Evolutionary conservation across 2,888 invertebrate species (phyloP).

Genomic region (Agrotis ipsilon): DNA sequence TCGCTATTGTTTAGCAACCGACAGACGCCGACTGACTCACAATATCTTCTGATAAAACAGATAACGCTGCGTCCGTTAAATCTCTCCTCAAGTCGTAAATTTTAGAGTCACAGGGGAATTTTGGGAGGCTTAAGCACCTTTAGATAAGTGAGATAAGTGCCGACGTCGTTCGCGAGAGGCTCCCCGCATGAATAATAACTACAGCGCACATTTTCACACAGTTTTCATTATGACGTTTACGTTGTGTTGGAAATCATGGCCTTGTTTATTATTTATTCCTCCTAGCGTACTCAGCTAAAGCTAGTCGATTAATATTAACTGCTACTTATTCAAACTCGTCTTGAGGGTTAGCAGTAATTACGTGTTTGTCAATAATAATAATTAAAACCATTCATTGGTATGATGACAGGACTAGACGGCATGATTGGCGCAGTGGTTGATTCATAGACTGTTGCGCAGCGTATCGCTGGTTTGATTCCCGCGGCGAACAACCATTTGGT

Average conservation of each 20-base stretch:
- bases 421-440: too few species aligned
- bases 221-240: slow-evolving; percentile 34
- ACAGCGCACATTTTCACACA: slow-evolving; percentile 38
- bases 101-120: slow-evolving; percentile 87
- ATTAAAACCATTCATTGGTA: neutral
- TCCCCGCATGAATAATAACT: slow-evolving; percentile 77
- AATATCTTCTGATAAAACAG: slow-evolving; percentile 88
- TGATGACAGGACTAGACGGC: neutral
- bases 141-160: slow-evolving; percentile 90
- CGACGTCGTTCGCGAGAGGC: slow-evolving; percentile 76
- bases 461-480: too few species aligned
- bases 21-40: slow-evolving; percentile 78
- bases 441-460: too few species aligned
- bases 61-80: slow-evolving; percentile 86
- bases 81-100: slow-evolving; percentile 89
- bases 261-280: slow-evolving; percentile 50
- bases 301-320: slow-evolving; percentile 7
- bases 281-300: neutral
- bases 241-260: slow-evolving; percentile 26
- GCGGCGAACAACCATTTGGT: too few species aligned
- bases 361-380: neutral
- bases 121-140: slow-evolving; percentile 89
- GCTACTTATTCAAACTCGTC: neutral
- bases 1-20: slow-evolving; percentile 76
- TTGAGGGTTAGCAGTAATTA: neutral